Evolutionary conservation across 1,140 invertebrate genomes (phyloP), one percentile per base, ranked within the genome.

Genomic region (Paramacrobiotus metropolitanus): DNA sequence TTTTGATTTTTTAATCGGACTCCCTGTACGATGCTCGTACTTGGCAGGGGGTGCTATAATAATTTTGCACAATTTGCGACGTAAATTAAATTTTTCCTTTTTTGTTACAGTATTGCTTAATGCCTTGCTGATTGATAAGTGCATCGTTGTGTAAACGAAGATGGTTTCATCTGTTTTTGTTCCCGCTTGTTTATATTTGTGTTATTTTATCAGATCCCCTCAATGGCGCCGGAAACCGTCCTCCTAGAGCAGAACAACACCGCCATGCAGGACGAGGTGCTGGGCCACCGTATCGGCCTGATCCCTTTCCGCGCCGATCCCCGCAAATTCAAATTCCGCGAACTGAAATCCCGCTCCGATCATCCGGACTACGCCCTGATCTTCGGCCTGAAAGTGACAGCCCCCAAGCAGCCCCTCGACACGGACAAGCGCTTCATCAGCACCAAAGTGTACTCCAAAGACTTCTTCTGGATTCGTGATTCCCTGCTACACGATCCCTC

Each of bases 221-320:
- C 86, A 44, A 97, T 99, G 87, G 94, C 94, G 1, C 91, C 98
- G 69, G 93, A 98, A 70, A 94, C 94, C 75, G 88, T 98, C 3
- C 80, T 82, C 69, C 82, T 99, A 62, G 81, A 83, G 68, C 94
- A 95, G 71, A 99, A 99, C 67, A 97, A 92, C 21, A 91, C 88
- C 59, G 81, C 97, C 44, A 84, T 99, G 64, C 91, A 90, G 73
- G 94, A 98, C 76, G 94, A 98, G 79, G 86, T 98, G 3, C 73
- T 99, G 31, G 87, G 91, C 30, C 94, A 98, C 74, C 77, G 86
- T 68, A 73, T 98, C 59, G 94, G 95, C 0, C 76, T 99, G 1
- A 82, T 99, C 64, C 95, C 95, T 1, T 76, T 99, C 20, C 86
- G 84, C 72, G 93, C 88, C 44, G 88, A 98, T 78, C 83, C 93